Evolutionary conservation across 2,888 invertebrate species (phyloP), one percentile per base, ranked within the genome.

Genomic region (Pantelozetes paolii): DNA sequence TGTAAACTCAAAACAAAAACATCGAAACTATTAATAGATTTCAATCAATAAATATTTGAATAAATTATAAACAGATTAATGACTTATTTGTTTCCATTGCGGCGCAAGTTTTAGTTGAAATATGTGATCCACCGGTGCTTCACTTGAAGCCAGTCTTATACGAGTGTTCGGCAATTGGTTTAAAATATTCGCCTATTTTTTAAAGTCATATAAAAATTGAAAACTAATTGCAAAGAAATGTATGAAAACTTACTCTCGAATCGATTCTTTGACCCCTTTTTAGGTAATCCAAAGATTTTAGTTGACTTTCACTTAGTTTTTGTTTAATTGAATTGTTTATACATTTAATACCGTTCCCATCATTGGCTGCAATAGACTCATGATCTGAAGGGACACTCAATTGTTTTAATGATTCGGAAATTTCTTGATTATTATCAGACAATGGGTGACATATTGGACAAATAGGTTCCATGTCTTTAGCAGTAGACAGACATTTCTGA

Each of bases 201-300:
- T 28, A 32, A 59, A 30, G 30, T 30, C 28, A 15, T 23, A 23
- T 42, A 23, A 67, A 64, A 40, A 1, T 18, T 42, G 1, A 20
- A n/a, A n/a, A 23, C 18, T 42, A 5, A 36, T 36, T 13, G 9
- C 36, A n/a, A 57, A 57, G 64, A 36, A 20, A 30, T 20, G 15
- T 42, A 23, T 71, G 42, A 23, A 30, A 62, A 72, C 75, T 76
- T 71, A 77, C 77, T 40, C 74, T 75, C 13, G 76, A 74, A 48
- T 76, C 71, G 26, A 71, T 45, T 74, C 74, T 73, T 54, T 77
- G 77, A 15, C 71, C 69, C 20, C 72, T 76, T 71, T 74, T 74
- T 13, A 77, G 45, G 40, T 74, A 57, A 45, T 77, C 76, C 28
- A 77, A 71, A 59, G 77, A 73, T 50, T 76, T 76, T n/a, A 76